Base-by-base conservation (phyloP, 2,888 invertebrate genomes). In the Microdon myrmicae region DNA sequence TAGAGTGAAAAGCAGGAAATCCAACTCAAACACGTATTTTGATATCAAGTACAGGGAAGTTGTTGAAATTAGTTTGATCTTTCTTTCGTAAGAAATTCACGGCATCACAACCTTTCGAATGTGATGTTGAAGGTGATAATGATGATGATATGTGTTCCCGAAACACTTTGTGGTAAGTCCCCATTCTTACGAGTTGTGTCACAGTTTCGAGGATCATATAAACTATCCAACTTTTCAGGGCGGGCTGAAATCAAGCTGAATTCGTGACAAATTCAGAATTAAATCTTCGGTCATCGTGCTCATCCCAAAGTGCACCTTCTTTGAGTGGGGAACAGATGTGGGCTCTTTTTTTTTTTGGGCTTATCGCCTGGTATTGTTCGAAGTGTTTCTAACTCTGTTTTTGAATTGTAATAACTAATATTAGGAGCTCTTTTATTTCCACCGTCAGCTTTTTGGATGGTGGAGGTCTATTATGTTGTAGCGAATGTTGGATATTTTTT, bases 221-320 rank as follows among this genome's bases (percentile, higher is more conserved):
- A 71, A 38, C 80, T 80, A 66, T 80, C 80, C 71, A 79, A 79
- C 73, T 81, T 80, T 70, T 79, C 80, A 54, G 76, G 74, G 61
- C 80, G 79, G 23, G 73, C 84, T 44, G 86, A 84, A 48, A 87
- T 78, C 55, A 87, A 80, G 69, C 83, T 83, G 90, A 55, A 90
- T 90, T 71, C 91, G 83, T 60, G 94, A 94, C 70, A 96, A 86
- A 81, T 95, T 95, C 71, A 96, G 86, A 79, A 96, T 96, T 75
- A 95, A 87, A 81, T 96, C 96, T 32, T 96, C 96, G 19, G 96
- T 96, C 96, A 96, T 96, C 89, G 96, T 92, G 84, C 93, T 96
- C 51, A 94, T 92, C 82, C 94, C 94, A 82, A 92, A 94, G 79
- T 91, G 77, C 48, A 79, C 77, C 68, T 79, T 80, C 16, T 74